Base-by-base conservation (phyloP, 2,113 vertebrate genomes). In the Chrysemys picta region DNA sequence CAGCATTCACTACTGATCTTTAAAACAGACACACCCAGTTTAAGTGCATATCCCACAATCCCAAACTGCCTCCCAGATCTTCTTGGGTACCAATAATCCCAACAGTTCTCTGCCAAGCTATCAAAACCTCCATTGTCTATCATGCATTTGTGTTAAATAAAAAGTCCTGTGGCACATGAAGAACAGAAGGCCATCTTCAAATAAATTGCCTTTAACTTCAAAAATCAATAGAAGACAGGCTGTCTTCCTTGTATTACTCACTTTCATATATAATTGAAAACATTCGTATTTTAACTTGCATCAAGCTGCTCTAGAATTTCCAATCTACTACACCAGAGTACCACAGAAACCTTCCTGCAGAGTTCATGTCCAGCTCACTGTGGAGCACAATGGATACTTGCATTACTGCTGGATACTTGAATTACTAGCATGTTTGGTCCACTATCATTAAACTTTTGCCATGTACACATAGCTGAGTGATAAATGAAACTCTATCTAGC, bases 271-370 rank as follows among this genome's bases (percentile, higher is more conserved):
- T 95, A 93, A 89, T 91, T 89, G 49, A 50, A 90, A 95, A 65
- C 49, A 56, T 94, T 90, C n/a, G 29, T 86, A 91, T 85, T 94
- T 96, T 86, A 90, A 78, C 89, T 94, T 42, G 96, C 96, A 95
- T 75, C 95, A 47, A 54, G 53, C 93, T 95, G 29, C 83, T 95
- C 90, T 90, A 96, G 95, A 92, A 82, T 95, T 97, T 96, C 79
- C 57, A 45, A 38, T 88, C 89, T 91, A 57, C 85, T 92, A 87
- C 89, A 92, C 87, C 81, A 65, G 17, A 21, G 3, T 82, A 81
- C 9, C 50, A 10, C 25, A 88, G 53, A 81, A 89, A 72, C 92
- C 62, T 25, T 62, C 10, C 0, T 47, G 45, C 45, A 2, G 3
- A 47, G 25, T 92, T 91, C 50, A 4, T n/a, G 13, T 94, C 89